Conservation (phyloP, 1,140 invertebrate species). For the Drosophila saltans region DNA sequence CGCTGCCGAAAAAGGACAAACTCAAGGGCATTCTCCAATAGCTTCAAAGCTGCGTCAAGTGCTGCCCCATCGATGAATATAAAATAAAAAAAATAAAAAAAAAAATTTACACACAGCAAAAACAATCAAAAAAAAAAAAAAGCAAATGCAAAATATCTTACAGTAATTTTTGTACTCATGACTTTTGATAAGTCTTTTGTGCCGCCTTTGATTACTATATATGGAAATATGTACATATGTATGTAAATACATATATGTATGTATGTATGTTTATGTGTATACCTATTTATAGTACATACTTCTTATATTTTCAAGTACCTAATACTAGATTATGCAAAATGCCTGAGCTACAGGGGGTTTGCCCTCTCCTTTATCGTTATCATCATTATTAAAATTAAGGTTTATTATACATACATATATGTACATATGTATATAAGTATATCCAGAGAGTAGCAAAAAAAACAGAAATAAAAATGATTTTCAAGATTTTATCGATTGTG, state of each 20-base stretch:
- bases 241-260: neutral
- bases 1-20: constrained; percentile 23
- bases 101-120: constrained; percentile 5
- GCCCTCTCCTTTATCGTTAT: neutral
- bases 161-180: constrained; percentile 10
- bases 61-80: neutral
- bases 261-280: neutral
- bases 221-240: neutral
- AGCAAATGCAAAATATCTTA: constrained; percentile 7
- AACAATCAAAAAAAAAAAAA: neutral
- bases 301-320: neutral
- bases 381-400: neutral
- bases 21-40: constrained; percentile 21
- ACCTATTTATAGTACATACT: neutral
- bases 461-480: neutral
- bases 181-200: constrained; percentile 11
- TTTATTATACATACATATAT: neutral
- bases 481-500: constrained; percentile 13
- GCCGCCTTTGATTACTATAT: constrained; percentile 3
- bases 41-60: constrained; percentile 6
- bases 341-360: neutral
- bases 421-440: neutral
- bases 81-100: neutral
- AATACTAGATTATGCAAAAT: neutral
- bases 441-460: neutral